Base-by-base conservation (phyloP, 2,888 invertebrate species). In the Ennomos quercinarius region DNA sequence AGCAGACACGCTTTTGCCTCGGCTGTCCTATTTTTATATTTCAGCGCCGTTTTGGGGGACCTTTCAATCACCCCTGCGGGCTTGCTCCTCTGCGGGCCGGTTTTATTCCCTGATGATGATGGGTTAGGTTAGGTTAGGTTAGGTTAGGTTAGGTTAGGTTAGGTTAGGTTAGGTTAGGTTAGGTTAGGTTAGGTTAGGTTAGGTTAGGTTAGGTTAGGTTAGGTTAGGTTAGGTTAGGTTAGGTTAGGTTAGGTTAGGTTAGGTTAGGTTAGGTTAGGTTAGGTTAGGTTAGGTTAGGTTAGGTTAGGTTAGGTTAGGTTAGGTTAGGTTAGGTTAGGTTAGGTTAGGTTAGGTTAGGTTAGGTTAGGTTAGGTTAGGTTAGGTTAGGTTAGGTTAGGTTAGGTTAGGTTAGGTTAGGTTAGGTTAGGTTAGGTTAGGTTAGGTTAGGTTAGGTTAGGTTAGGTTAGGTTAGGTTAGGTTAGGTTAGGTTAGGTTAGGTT, bases 311-410 rank as follows among this genome's bases (percentile, higher is more conserved):
- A 52, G 58, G 61, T 58, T 58, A 57, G 58, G 64, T 61, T 58
- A 61, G 64, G 64, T 61, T 64, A 61, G 61, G 64, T 61, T 61
- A 56, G 64, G 61, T 61, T 61, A 58, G 60, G 61, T 61, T 59
- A 57, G 56, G 62, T 60, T 63, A 60, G 61, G 61, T 57, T 63
- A 60, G 67, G 13, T 13, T 11, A 13, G 42, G 42, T 39, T 39
- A 42, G 13, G 13, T 65, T 65, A 58, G 62, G 64, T 62, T 63
- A 62, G 64, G 42, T 42, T 42, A 42, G 42, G 42, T 42, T 42
- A 42, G 42, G 42, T 42, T 63, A 61, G 67, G 64, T 66, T 62
- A 57, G 63, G 63, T 66, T 61, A 50, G 61, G 58, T 63, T 61
- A 51, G 55, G 57, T 57, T 60, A 58, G 53, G 45, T 53, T 48